phyloP scores from a whole-genome alignment of 2,797 vertebrate species.

The Parotocinclus haroldoi region DNA sequence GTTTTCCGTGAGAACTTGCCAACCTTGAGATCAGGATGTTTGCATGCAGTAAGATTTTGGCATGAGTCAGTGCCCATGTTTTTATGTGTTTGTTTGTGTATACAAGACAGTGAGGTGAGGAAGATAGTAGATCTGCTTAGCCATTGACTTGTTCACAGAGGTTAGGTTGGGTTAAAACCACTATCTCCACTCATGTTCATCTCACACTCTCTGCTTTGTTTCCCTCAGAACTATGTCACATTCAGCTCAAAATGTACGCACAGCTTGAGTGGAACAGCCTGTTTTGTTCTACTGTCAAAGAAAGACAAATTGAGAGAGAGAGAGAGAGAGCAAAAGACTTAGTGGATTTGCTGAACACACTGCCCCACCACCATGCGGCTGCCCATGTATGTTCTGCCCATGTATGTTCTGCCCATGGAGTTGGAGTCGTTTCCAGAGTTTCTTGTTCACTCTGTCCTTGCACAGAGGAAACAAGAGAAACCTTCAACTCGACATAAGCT shows the following conservation, averaged over 20 bases:
- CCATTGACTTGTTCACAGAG: slow-evolving; percentile 66
- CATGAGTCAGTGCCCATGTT: slow-evolving; percentile 32
- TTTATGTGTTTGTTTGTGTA: slow-evolving; percentile 42
- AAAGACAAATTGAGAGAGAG: neutral
- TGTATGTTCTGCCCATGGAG: neutral
- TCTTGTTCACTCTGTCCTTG: neutral
- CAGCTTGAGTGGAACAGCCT: neutral
- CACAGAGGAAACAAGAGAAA: slow-evolving; percentile 19
- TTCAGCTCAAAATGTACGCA: neutral
- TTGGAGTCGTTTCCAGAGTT: neutral
- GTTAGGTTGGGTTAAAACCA: slow-evolving; percentile 56
- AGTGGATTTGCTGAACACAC: slow-evolving; percentile 19
- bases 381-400: neutral
- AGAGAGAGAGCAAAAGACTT: neutral
- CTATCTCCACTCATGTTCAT: neutral
- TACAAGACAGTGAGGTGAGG: slow-evolving; percentile 40
- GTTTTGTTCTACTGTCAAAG: neutral
- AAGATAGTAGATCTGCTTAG: slow-evolving; percentile 48
- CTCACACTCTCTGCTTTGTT: neutral
- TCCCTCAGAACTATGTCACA: neutral
- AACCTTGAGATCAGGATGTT: slow-evolving; percentile 63
- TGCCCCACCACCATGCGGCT: neutral
- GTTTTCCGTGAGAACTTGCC: slow-evolving; percentile 46
- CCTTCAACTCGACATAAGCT: no score
- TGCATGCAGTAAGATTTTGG: slow-evolving; percentile 32